Evolutionary conservation across 2,888 invertebrate species (phyloP).

Genomic region (Synergus japonicus): DNA sequence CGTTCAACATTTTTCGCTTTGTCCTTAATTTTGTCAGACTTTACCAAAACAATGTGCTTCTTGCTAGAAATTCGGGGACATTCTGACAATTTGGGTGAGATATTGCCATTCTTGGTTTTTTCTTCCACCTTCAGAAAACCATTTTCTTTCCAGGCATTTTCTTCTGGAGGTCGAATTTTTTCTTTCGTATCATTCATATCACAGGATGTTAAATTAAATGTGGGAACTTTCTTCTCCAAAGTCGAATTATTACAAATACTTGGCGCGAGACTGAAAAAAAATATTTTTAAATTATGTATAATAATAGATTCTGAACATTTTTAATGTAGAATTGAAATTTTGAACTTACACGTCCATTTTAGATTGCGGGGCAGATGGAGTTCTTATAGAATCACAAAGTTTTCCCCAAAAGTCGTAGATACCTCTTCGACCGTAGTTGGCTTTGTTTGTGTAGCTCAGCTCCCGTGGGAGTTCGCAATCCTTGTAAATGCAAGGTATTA

Average conservation of each 20-base stretch:
- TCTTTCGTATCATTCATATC: background rate
- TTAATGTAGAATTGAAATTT: background rate
- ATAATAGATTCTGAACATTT: background rate
- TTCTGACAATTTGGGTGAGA: background rate
- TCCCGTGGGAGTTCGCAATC: conserved; percentile 83
- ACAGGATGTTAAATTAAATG: background rate
- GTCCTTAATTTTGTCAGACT: background rate
- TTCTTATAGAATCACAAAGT: conserved; percentile 80
- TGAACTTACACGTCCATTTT: background rate
- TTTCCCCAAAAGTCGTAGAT: conserved; percentile 86
- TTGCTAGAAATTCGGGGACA: background rate
- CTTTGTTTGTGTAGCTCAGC: conserved; percentile 82
- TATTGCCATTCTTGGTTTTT: background rate
- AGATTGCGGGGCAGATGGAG: background rate
- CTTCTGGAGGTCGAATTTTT: background rate
- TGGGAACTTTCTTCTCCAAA: background rate
- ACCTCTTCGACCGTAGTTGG: conserved; percentile 80
- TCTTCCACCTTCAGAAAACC: background rate
- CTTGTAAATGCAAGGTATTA: conserved; percentile 86
- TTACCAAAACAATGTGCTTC: background rate
- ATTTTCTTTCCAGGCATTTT: background rate
- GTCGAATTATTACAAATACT: background rate
- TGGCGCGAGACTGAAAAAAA: background rate
- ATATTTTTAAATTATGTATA: background rate
- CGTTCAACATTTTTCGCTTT: background rate